These are phyloP conservation scores for Gnathonemus longibarbis DNA, from an alignment of 2,113 vertebrate genomes.

Conservation along the genomic window DNA sequence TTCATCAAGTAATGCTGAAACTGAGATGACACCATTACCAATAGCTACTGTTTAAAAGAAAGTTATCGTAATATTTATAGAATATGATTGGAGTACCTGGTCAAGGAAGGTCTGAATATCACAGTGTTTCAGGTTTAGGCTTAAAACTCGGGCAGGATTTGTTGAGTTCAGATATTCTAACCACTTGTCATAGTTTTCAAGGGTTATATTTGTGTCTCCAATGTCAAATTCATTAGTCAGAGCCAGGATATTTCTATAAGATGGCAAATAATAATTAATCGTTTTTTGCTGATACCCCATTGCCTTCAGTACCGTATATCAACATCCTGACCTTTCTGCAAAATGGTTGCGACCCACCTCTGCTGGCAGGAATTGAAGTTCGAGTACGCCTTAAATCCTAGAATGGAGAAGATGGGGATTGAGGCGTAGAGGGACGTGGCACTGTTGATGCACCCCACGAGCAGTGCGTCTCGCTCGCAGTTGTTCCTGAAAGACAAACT, in stretches of 20 bases:
- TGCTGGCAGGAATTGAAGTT: slow-evolving; percentile 36
- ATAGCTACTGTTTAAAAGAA: background rate
- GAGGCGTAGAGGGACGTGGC: slow-evolving; percentile 80
- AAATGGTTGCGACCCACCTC: slow-evolving; percentile 16
- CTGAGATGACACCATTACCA: background rate
- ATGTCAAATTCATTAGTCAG: slow-evolving; percentile 74
- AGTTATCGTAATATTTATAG: background rate
- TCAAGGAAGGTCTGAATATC: slow-evolving; percentile 70
- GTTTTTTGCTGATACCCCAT: background rate
- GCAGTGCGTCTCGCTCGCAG: slow-evolving; percentile 76
- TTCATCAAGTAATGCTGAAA: background rate
- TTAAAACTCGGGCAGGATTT: slow-evolving; percentile 40
- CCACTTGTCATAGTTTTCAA: slow-evolving; percentile 58
- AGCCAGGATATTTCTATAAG: slow-evolving; percentile 71
- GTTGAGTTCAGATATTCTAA: slow-evolving; percentile 53
- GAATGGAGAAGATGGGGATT: slow-evolving; percentile 76
- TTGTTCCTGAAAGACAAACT: slow-evolving; percentile 66
- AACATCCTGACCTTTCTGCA: background rate
- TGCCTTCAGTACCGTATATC: background rate
- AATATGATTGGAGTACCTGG: slow-evolving; percentile 59
- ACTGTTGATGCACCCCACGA: slow-evolving; percentile 78
- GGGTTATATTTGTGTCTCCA: slow-evolving; percentile 63
- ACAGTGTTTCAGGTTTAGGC: slow-evolving; percentile 59
- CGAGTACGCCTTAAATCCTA: slow-evolving; percentile 74
- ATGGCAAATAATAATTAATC: slow-evolving; percentile 1